phyloP scores from a whole-genome alignment of 2,888 invertebrate species.

The Orthonevra nobilis region DNA sequence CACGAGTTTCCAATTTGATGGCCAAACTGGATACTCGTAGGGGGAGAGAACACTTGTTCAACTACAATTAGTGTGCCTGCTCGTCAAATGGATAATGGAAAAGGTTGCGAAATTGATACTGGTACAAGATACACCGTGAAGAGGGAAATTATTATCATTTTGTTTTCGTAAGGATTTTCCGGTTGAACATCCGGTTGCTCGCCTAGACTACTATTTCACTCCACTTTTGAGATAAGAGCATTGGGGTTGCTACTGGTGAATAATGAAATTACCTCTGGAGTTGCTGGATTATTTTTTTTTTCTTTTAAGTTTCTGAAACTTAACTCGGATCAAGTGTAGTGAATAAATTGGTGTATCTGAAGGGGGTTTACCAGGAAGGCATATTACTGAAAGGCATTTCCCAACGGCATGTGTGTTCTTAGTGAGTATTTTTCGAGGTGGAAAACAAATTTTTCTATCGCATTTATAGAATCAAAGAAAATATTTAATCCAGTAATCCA shows the following conservation, averaged over 20 bases:
- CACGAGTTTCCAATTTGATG: constrained; percentile 66
- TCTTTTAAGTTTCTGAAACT: too few relatives aligned
- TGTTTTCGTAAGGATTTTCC: constrained; percentile 55
- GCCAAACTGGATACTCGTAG: constrained; percentile 42
- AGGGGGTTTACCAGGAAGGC: too few relatives aligned
- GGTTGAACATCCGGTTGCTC: constrained; percentile 53
- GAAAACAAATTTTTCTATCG: too few relatives aligned
- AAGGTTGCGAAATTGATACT: constrained; percentile 51
- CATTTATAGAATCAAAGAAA: too few relatives aligned
- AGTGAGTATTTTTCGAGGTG: too few relatives aligned
- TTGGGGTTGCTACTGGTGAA: background rate
- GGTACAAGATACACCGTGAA: constrained; percentile 7
- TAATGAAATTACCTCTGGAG: constrained; percentile 17
- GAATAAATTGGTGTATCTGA: too few relatives aligned
- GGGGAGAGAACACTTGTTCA: constrained; percentile 57
- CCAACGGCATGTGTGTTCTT: too few relatives aligned
- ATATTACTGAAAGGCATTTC: too few relatives aligned
- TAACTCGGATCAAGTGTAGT: too few relatives aligned
- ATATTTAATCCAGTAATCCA: too few relatives aligned
- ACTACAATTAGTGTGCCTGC: constrained; percentile 31
- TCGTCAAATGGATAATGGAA: constrained; percentile 15
- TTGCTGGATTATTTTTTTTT: too few relatives aligned
- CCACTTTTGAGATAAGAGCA: background rate
- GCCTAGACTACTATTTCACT: constrained; percentile 3
- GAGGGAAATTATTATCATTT: constrained; percentile 23